phyloP scores from a whole-genome alignment of 2,888 invertebrate species.

The Drosophila helvetica region DNA sequence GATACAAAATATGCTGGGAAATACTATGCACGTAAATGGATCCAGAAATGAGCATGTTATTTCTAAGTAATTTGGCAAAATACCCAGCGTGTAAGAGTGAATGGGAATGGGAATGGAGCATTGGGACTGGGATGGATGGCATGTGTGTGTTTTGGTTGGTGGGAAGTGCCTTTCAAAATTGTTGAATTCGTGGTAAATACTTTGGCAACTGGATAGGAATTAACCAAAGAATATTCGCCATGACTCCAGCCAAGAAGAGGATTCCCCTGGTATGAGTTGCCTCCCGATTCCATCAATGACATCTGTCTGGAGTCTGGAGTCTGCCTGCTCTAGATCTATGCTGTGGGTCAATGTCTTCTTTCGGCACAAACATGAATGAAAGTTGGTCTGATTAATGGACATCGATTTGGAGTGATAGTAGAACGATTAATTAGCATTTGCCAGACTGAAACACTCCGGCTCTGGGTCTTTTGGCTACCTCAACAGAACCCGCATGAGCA shows the following conservation, averaged over 20 bases:
- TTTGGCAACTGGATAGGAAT: no score
- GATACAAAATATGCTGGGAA: slow-evolving; percentile 46
- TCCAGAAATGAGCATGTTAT: slow-evolving; percentile 44
- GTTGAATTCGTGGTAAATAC: slow-evolving; percentile 30
- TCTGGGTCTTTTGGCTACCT: slow-evolving; percentile 53
- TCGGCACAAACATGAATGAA: slow-evolving; percentile 37
- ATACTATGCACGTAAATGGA: not conserved
- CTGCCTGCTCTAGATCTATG: not conserved
- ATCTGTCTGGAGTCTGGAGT: not conserved
- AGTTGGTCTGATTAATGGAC: slow-evolving; percentile 60
- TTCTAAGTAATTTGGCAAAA: slow-evolving; percentile 46
- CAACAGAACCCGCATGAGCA: slow-evolving; percentile 61
- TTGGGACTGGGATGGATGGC: not conserved
- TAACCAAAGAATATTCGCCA: not conserved
- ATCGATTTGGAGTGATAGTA: slow-evolving; percentile 50
- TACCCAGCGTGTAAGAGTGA: slow-evolving; percentile 18
- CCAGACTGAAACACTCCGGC: slow-evolving; percentile 56
- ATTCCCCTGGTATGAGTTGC: no score
- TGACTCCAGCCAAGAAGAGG: not conserved
- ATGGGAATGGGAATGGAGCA: slow-evolving; percentile 21
- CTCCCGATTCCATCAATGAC: not conserved
- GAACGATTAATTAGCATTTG: slow-evolving; percentile 72
- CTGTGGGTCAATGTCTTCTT: slow-evolving; percentile 31
- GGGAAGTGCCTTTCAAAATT: slow-evolving; percentile 59
- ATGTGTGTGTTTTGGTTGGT: slow-evolving; percentile 7